Percentiles rank a stretch among this genome's conserved stretches.
These are phyloP conservation scores for Anolis sagrei DNA, from an alignment of 2,113 vertebrate species.

Conservation along the genomic window DNA sequence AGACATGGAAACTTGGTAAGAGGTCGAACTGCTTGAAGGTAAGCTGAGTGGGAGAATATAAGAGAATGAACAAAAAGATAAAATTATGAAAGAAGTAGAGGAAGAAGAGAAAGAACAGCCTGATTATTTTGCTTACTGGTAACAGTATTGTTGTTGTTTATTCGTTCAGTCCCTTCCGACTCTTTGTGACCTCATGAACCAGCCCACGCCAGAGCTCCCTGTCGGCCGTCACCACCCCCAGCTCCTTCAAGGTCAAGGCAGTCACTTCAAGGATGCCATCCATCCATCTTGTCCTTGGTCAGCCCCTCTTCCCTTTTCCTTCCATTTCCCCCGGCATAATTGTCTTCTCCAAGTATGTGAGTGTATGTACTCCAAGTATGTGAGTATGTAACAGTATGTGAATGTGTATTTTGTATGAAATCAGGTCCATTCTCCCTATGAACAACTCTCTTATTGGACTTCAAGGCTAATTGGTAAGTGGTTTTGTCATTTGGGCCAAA, in stretches of 20 bases:
- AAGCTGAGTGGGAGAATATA: not conserved
- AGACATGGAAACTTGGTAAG: not conserved
- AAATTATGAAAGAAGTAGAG: not conserved
- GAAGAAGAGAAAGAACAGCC: not conserved
- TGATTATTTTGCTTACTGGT: not conserved
- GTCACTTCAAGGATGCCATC: no score
- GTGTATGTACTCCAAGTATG: no score
- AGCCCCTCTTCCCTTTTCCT: no score
- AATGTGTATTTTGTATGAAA: not conserved
- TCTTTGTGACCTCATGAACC: no score
- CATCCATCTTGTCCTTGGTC: no score
- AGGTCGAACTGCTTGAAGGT: not conserved
- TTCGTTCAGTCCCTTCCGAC: no score
- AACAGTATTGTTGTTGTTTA: no score
- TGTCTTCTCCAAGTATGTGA: no score
- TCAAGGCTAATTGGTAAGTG: not conserved
- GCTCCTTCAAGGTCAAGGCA: no score
- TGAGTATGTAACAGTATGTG: not conserved
- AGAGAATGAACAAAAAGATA: not conserved
- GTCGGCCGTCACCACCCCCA: no score
- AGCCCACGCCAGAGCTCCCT: no score
- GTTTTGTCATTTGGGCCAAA: not conserved
- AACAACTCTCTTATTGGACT: not conserved
- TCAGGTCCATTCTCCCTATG: not conserved
- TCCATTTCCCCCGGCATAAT: no score